Evolutionary conservation across 1,140 invertebrate genomes (phyloP).

Genomic region (Brachionus koreanus): DNA sequence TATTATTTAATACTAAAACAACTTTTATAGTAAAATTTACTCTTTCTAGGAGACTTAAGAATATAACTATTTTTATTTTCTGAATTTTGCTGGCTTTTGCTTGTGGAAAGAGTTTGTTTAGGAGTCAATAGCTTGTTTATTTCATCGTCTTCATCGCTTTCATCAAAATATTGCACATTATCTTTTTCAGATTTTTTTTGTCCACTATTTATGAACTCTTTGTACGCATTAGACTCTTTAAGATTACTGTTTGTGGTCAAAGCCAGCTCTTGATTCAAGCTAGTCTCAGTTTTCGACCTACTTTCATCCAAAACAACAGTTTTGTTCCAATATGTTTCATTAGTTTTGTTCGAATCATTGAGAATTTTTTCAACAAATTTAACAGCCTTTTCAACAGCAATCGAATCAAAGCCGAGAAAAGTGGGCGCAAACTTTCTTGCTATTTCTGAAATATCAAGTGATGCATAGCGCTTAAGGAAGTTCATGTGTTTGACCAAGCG

Average conservation of each 20-base stretch:
- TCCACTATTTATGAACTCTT: conserved; percentile 33
- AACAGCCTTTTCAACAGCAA: background rate
- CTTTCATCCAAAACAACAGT: conserved; percentile 32
- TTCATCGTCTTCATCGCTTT: conserved; percentile 30
- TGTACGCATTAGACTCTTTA: conserved; percentile 18
- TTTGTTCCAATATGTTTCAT: background rate
- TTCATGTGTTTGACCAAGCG: conserved; percentile 12
- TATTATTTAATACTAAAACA: background rate
- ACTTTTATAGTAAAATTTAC: background rate
- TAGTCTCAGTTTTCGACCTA: conserved; percentile 13
- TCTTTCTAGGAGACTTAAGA: conserved; percentile 10
- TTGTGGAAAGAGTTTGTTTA: background rate
- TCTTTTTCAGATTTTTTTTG: background rate
- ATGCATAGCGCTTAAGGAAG: background rate
- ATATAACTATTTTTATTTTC: background rate
- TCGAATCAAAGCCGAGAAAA: background rate
- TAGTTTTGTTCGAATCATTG: background rate
- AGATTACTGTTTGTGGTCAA: conserved; percentile 8
- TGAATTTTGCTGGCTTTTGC: background rate
- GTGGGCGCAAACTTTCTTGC: background rate
- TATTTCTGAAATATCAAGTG: background rate
- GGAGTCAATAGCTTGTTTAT: conserved; percentile 7
- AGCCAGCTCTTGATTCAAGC: background rate
- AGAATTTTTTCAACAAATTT: conserved; percentile 39
- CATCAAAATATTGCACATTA: background rate